A percentile compares a stretch with the other conserved stretches of the same genome.
Conservation (phyloP, 2,888 invertebrate genomes). For the Drosophila robusta region DNA sequence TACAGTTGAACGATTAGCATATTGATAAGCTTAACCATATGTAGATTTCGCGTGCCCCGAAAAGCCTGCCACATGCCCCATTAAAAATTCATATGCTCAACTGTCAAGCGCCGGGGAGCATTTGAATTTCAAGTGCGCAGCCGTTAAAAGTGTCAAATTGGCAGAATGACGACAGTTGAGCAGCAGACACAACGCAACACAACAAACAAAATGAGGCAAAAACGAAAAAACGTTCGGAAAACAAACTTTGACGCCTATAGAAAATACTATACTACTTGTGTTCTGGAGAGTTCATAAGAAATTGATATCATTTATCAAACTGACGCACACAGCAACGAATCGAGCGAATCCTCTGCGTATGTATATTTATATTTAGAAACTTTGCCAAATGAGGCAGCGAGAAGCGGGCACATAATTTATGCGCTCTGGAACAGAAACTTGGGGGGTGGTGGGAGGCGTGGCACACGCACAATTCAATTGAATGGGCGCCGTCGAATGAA, state of each 20-base stretch:
- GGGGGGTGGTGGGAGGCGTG: constrained; percentile 25
- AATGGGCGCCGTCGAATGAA: constrained; percentile 46
- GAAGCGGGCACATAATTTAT: constrained; percentile 61
- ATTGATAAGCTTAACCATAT: constrained; percentile 65
- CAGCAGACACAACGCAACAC: constrained; percentile 22
- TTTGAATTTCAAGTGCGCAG: constrained; percentile 75
- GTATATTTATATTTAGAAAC: constrained; percentile 44
- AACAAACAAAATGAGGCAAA: constrained; percentile 28
- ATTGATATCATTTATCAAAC: constrained; percentile 78
- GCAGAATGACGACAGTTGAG: constrained; percentile 59
- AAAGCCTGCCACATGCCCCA: constrained; percentile 65
- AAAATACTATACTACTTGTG: constrained; percentile 20
- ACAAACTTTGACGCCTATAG: constrained; percentile 63
- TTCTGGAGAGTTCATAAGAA: constrained; percentile 67
- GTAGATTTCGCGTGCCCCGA: constrained; percentile 43
- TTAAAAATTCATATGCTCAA: constrained; percentile 76
- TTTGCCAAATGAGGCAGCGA: constrained; percentile 67
- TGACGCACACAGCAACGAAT: constrained; percentile 59
- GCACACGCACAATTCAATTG: constrained; percentile 72
- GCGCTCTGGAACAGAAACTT: constrained; percentile 12
- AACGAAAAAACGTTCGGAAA: constrained; percentile 31
- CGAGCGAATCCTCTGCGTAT: constrained; percentile 44
- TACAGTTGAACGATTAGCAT: constrained; percentile 60
- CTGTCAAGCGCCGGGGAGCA: constrained; percentile 64
- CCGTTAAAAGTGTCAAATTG: constrained; percentile 78